A percentile compares a stretch with the other conserved stretches of the same genome.
Evolutionary conservation across 2,113 vertebrate species (phyloP).

Genomic region (Balaeniceps rex): DNA sequence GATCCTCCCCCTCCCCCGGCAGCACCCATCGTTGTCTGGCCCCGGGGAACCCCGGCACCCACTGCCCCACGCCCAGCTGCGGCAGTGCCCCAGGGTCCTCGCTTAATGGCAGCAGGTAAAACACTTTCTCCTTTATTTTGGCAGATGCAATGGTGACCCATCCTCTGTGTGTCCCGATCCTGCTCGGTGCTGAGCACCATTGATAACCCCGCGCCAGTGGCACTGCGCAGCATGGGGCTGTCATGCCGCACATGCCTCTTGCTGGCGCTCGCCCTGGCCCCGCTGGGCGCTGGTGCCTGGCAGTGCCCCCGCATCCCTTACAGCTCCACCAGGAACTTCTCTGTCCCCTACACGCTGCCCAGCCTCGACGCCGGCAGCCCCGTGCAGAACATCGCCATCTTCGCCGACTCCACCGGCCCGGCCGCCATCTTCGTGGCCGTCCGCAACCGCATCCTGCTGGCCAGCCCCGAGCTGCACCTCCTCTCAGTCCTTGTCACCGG

Average conservation of each 20-base stretch:
- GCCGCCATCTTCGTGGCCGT: slow-evolving; percentile 77
- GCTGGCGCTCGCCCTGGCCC: neutral
- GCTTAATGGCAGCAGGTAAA: accelerated
- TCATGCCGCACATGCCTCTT: neutral
- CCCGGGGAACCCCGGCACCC: neutral
- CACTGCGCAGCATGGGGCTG: neutral
- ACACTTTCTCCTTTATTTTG: neutral
- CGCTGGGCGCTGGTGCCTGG: neutral
- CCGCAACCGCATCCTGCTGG: slow-evolving; percentile 84
- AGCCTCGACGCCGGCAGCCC: slow-evolving; percentile 68
- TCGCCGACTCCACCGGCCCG: accelerated
- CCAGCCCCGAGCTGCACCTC: slow-evolving; percentile 57
- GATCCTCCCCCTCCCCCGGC: neutral
- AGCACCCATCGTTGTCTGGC: neutral
- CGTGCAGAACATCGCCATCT: slow-evolving; percentile 82
- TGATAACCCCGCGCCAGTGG: neutral
- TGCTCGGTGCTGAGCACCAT: neutral
- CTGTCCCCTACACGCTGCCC: slow-evolving; percentile 79
- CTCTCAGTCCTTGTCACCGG: slow-evolving; percentile 79
- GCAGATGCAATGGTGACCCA: neutral
- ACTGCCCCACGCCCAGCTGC: neutral
- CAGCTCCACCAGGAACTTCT: slow-evolving; percentile 77
- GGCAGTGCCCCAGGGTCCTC: neutral
- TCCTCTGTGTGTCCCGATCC: accelerated
- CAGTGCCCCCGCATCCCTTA: slow-evolving; percentile 73